A percentile compares a stretch with the other conserved stretches of the same genome.
Conservation (phyloP, 2,888 invertebrate genomes). For the Oxycera nigricornis region DNA sequence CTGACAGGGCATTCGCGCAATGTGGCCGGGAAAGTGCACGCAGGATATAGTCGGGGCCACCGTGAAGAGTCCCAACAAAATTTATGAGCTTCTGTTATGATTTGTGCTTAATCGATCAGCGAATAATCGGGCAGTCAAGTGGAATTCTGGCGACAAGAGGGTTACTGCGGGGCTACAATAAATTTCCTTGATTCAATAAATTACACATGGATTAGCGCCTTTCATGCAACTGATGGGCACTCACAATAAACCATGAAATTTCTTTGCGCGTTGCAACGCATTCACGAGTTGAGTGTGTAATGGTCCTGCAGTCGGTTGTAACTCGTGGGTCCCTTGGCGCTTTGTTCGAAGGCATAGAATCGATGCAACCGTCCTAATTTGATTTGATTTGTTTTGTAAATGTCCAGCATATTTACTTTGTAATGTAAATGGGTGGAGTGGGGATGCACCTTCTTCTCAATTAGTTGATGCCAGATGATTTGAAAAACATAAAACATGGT, state of each 20-base stretch:
- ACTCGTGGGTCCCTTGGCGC: not conserved
- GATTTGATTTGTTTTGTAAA: constrained; percentile 36
- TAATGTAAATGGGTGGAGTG: not conserved
- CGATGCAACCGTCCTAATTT: not conserved
- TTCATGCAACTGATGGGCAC: constrained; percentile 13
- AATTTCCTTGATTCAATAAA: constrained; percentile 41
- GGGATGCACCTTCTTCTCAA: not conserved
- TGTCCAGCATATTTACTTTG: constrained; percentile 8
- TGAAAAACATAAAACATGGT: too few species aligned
- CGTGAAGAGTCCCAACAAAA: constrained; percentile 19
- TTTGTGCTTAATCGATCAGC: constrained; percentile 48
- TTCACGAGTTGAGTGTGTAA: constrained; percentile 23
- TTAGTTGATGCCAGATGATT: too few species aligned
- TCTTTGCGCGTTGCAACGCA: not conserved
- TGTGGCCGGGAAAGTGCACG: not conserved
- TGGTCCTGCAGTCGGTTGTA: not conserved
- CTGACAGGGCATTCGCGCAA: not conserved
- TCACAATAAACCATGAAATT: constrained; percentile 25
- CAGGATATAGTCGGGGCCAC: constrained; percentile 5
- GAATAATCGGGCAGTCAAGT: constrained; percentile 44
- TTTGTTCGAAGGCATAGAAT: constrained; percentile 13
- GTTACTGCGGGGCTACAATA: constrained; percentile 18
- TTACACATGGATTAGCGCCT: constrained; percentile 47
- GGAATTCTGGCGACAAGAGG: constrained; percentile 40
- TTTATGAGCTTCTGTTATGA: constrained; percentile 46